These are phyloP conservation scores for Hafferia zeledoni DNA, from an alignment of 2,797 vertebrate genomes.

Conservation along the genomic window DNA sequence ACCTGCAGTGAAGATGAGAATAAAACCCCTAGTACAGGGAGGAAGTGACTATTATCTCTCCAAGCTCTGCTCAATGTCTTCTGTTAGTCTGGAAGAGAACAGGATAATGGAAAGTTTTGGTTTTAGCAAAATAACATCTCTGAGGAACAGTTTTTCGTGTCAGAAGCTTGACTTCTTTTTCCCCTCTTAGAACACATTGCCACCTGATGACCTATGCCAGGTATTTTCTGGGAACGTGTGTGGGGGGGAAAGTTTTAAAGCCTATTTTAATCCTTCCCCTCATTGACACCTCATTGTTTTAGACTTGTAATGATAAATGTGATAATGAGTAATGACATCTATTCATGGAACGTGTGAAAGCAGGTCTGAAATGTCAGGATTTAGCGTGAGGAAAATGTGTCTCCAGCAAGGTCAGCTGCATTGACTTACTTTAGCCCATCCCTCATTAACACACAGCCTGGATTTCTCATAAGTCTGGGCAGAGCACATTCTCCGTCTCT, in stretches of 20 bases:
- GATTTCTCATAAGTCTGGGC: slow-evolving; percentile 57
- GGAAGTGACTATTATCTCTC: background rate
- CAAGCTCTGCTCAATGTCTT: background rate
- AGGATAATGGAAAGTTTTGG: background rate
- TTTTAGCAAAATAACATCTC: background rate
- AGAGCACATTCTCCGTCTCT: background rate
- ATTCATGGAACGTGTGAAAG: slow-evolving; percentile 76
- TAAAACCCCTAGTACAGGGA: background rate
- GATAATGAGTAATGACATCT: slow-evolving; percentile 79
- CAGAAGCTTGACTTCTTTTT: background rate
- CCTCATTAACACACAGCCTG: slow-evolving; percentile 48
- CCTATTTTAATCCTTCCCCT: slow-evolving; percentile 70
- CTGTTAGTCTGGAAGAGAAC: background rate
- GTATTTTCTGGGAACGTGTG: background rate
- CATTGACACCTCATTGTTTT: slow-evolving; percentile 72
- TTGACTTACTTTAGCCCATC: slow-evolving; percentile 52
- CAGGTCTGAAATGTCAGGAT: slow-evolving; percentile 71
- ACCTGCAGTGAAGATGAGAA: background rate
- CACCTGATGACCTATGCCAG: slow-evolving; percentile 19
- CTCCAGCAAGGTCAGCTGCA: slow-evolving; percentile 64
- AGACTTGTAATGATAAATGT: slow-evolving; percentile 74
- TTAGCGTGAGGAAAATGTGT: slow-evolving; percentile 72
- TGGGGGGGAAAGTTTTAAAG: background rate
- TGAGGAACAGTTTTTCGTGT: background rate
- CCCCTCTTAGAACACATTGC: background rate